phyloP scores from a whole-genome alignment of 2,113 vertebrate species.

The Xenopus borealis region DNA sequence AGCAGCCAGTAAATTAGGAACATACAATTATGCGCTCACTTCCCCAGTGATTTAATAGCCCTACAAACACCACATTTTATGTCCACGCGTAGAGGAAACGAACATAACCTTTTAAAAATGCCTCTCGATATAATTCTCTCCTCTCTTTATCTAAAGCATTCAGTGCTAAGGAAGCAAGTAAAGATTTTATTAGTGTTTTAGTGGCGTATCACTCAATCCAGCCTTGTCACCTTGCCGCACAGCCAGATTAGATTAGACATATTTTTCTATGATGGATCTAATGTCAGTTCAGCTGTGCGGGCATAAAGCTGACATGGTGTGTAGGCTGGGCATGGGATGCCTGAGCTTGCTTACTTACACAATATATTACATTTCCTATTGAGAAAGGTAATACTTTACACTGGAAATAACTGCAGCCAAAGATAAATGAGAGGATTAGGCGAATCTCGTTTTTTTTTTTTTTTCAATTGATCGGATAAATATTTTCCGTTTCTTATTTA shows the following conservation, averaged over 20 bases:
- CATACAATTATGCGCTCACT: neutral
- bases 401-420: neutral
- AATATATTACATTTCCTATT: neutral
- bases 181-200: conserved; percentile 7
- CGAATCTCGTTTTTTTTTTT: neutral
- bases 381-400: neutral
- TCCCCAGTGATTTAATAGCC: neutral
- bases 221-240: neutral
- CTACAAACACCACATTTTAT: neutral
- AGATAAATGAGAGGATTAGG: neutral
- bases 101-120: conserved; percentile 2
- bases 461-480: no score
- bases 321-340: neutral
- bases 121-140: neutral
- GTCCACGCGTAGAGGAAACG: neutral
- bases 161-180: neutral
- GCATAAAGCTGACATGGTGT: neutral
- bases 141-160: neutral
- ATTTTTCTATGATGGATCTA: neutral
- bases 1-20: neutral
- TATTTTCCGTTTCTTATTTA: no score
- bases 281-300: neutral
- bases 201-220: neutral
- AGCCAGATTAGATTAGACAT: neutral
- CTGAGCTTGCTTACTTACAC: neutral